A percentile compares a stretch with the other conserved stretches of the same genome.
Evolutionary conservation across 1,140 invertebrate species (phyloP).

Genomic region (Hyles euphorbiae): DNA sequence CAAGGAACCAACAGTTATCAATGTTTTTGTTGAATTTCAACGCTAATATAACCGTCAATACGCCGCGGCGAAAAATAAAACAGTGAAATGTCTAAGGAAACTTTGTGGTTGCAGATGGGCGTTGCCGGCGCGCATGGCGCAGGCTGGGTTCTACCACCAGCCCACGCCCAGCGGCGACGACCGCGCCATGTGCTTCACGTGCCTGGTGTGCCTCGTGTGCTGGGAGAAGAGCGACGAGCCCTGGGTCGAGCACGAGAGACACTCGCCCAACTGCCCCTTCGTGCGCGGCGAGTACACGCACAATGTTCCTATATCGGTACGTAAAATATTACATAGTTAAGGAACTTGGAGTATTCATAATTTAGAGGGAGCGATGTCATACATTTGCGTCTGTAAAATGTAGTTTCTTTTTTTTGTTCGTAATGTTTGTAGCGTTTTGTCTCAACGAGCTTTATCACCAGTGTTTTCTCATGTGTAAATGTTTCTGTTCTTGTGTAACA

Average conservation of each 20-base stretch:
- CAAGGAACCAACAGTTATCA: too few relatives aligned
- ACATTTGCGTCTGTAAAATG: too few relatives aligned
- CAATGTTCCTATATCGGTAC: constrained; percentile 91
- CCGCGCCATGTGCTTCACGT: constrained; percentile 96
- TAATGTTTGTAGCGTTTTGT: too few relatives aligned
- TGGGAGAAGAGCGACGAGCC: constrained; percentile 98
- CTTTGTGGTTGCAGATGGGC: constrained; percentile 84
- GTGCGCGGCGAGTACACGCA: constrained; percentile 96
- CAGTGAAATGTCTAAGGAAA: constrained; percentile 2
- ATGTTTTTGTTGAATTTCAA: too few relatives aligned
- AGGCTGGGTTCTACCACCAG: constrained; percentile 96
- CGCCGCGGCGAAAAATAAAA: too few relatives aligned
- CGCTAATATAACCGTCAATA: too few relatives aligned
- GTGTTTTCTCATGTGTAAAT: too few relatives aligned
- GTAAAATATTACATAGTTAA: constrained; percentile 12
- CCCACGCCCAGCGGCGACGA: constrained; percentile 92
- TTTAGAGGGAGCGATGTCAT: too few relatives aligned
- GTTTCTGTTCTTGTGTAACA: too few relatives aligned
- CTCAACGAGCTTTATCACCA: too few relatives aligned
- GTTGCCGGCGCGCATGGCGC: constrained; percentile 95
- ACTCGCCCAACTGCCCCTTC: constrained; percentile 94
- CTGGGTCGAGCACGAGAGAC: constrained; percentile 96
- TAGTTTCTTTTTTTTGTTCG: too few relatives aligned
- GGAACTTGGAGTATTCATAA: background rate
- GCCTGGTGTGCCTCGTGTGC: constrained; percentile 93